Conservation (phyloP, 2,797 vertebrate species). For the Phoxinus dragarum region DNA sequence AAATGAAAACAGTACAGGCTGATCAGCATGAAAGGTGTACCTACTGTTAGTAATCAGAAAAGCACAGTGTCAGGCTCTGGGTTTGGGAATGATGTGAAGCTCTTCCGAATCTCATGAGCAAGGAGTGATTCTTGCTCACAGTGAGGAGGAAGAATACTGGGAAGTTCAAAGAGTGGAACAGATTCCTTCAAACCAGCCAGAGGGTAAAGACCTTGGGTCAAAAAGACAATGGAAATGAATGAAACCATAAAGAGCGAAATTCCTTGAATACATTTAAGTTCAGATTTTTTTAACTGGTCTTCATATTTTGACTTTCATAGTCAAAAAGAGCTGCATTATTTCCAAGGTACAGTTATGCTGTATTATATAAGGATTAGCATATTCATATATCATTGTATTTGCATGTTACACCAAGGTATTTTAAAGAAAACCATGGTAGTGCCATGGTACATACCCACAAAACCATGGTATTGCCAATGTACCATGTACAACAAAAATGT, state of each 20-base stretch:
- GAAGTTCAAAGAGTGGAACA: slow-evolving; percentile 53
- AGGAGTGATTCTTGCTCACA: slow-evolving; percentile 61
- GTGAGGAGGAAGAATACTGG: slow-evolving; percentile 67
- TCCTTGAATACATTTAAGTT: background rate
- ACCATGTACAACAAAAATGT: background rate
- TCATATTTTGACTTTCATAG: background rate
- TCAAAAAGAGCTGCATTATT: background rate
- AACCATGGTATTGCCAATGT: background rate
- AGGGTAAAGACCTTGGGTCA: slow-evolving; percentile 64
- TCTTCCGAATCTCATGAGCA: slow-evolving; percentile 64
- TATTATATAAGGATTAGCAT: background rate
- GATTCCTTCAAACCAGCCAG: slow-evolving; percentile 63
- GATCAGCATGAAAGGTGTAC: slow-evolving; percentile 3
- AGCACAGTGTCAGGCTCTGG: slow-evolving; percentile 75
- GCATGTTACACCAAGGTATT: background rate
- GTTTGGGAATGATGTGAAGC: slow-evolving; percentile 65
- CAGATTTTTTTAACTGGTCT: background rate
- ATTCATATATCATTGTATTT: background rate
- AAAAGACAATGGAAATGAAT: slow-evolving; percentile 30
- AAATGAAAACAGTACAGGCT: slow-evolving; percentile 1
- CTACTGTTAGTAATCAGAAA: slow-evolving; percentile 72
- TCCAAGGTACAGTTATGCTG: background rate
- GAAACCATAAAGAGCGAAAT: background rate
- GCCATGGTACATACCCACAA: background rate
- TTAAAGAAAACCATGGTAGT: background rate